Conservation (phyloP, 2,888 invertebrate species). For the Aromia moschata region DNA sequence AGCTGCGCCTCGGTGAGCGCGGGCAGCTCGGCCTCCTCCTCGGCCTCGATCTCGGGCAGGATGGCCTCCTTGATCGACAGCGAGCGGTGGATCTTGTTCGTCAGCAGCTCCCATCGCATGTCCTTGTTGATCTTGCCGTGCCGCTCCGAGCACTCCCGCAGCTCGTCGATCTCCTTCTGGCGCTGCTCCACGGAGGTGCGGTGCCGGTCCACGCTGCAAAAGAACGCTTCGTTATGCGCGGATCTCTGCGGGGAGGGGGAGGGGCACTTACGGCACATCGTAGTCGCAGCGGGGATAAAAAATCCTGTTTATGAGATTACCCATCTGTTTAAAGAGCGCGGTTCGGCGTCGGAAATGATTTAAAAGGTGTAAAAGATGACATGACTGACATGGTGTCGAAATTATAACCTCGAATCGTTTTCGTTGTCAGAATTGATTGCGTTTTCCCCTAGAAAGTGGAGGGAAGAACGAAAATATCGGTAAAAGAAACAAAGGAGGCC, state of each 20-base stretch:
- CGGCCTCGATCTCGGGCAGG: constrained; percentile 65
- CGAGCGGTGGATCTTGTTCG: constrained; percentile 60
- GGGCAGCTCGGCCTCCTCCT: constrained; percentile 67
- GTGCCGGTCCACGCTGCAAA: constrained; percentile 53
- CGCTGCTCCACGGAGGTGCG: constrained; percentile 50
- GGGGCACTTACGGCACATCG: background rate
- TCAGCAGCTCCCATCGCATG: constrained; percentile 56
- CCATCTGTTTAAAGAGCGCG: constrained; percentile 11
- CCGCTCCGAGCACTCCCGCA: constrained; percentile 49
- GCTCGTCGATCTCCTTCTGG: constrained; percentile 57
- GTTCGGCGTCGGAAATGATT: background rate
- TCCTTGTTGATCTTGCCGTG: constrained; percentile 57
- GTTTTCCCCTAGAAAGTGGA: too few relatives aligned
- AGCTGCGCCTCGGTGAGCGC: constrained; percentile 75
- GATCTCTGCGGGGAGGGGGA: background rate
- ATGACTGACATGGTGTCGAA: background rate
- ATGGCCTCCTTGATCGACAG: constrained; percentile 61
- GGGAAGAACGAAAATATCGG: too few relatives aligned
- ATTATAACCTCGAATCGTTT: background rate
- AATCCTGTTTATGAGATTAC: constrained; percentile 20
- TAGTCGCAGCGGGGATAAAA: constrained; percentile 6
- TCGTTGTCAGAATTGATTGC: too few relatives aligned
- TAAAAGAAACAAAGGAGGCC: too few relatives aligned
- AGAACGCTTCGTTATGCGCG: too few relatives aligned
- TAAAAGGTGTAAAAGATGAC: background rate